Evolutionary conservation across 2,888 invertebrate species (phyloP), one percentile per base, ranked within the genome.

Genomic region (Oeneis ivallda): DNA sequence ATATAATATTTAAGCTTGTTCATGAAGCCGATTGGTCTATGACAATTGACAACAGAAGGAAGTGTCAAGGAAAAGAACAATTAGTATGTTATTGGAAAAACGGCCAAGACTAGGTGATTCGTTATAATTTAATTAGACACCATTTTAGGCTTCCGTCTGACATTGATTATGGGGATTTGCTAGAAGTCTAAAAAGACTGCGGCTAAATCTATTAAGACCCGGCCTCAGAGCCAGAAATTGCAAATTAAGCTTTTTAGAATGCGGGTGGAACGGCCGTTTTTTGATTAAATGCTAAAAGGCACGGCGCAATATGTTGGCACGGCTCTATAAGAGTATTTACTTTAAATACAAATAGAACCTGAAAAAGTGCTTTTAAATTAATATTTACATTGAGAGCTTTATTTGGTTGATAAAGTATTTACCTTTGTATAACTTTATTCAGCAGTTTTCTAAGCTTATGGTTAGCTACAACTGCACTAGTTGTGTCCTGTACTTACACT

Each of bases 101-200:
- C 52, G 63, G 37, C 39, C 43, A 57, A 26, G 61, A 47, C 79
- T 80, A 81, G 79, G 77, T 80, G 53, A n/a, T 56, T 65, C 58
- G 53, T 72, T 66, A 63, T 75, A 75, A 73, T 72, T 72, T 59
- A 69, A 73, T 73, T 72, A 72, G 62, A 54, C 59, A 68, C 68
- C 70, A 72, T 72, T 69, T 70, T 68, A 56, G 73, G 74, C 73
- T 71, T 71, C 72, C 62, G 65, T 71, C 66, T 66, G 73, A 68
- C 72, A 73, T 71, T 72, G 70, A 69, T 72, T 62, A 72, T 66
- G 62, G 60, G 69, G 69, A 70, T 69, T 70, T 70, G 49, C 56
- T 49, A 60, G 63, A 57, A 68, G 64, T 41, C 63, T 65, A 50
- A 58, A 60, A 26, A 56, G 39, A 53, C 47, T 57, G 59, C 41